Base-by-base conservation (phyloP, 2,113 vertebrate species). In the Anoplopoma fimbria region DNA sequence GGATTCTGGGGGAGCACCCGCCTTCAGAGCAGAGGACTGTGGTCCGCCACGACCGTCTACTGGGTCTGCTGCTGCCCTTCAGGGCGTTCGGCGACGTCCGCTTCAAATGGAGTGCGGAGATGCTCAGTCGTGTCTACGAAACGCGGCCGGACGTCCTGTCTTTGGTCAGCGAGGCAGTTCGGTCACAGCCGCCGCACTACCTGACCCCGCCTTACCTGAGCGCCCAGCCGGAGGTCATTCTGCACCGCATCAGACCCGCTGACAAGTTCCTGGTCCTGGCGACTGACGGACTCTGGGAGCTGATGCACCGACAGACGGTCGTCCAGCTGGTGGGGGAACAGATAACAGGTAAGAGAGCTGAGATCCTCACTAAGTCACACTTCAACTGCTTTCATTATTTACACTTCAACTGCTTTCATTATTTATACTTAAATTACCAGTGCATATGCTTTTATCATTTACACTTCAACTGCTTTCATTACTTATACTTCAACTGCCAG, bases 191-290 rank as follows among this genome's bases (percentile, higher is more conserved):
- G 0, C 79, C 81, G 0, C 86, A 93, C 63, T 93, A 93, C 80
- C 75, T 91, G 81, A 94, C 88, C 2, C 94, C 94, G 0, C 94
- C 94, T 1, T 94, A 94, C 74, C 91, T 95, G 51, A 93, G 81
- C 0, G 87, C 94, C 1, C 47, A 81, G 71, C 94, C 94, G 0
- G 92, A 94, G 76, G 87, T 95, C 77, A 92, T 82, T 0, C 29
- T 12, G 19, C 91, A 92, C 80, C 47, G 14, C 29, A 87, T 94
- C 62, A 55, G 53, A 45, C 88, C 91, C 0, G 38, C 74, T 2
- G 94, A 95, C 87, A 93, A 92, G 85, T 95, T 95, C 57, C 77
- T 94, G 42, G 77, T 95, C 5, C 68, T 94, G 69, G 93, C 93
- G 0, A 94, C 89, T 0, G 92, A 95, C 2, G 93, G 94, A 47